Conservation (phyloP, 2,113 vertebrate genomes). For the Centropus bengalensis region DNA sequence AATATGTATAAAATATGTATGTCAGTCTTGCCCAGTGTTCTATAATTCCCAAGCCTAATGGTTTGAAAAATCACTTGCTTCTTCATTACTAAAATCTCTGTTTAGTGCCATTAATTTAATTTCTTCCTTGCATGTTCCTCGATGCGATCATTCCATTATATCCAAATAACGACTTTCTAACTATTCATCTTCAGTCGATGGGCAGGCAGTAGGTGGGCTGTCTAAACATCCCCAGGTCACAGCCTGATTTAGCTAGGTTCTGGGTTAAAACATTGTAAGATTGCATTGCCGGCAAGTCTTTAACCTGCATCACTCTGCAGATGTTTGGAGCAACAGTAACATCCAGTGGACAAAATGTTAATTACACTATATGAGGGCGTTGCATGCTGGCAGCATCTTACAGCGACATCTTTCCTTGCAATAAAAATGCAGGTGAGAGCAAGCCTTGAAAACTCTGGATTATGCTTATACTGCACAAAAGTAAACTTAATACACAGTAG, state of each 20-base stretch:
- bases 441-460: background rate
- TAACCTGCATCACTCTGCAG: background rate
- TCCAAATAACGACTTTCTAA: background rate
- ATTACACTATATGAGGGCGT: conserved; percentile 12
- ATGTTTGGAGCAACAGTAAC: conserved; percentile 63
- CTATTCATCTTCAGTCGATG: background rate
- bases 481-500: background rate
- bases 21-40: background rate
- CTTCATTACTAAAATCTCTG: background rate
- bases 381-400: background rate
- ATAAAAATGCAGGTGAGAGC: background rate
- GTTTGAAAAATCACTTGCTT: background rate
- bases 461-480: background rate
- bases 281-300: background rate
- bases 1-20: background rate
- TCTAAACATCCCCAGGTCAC: background rate
- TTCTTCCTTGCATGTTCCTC: background rate
- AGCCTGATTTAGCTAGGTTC: background rate
- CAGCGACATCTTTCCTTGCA: background rate
- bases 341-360: conserved; percentile 68
- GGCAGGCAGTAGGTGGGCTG: background rate
- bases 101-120: background rate
- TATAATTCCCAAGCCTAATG: background rate
- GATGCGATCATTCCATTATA: background rate
- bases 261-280: background rate